Evolutionary conservation across 2,113 vertebrate species (phyloP).

Genomic region (Trematocara stigmaticum): DNA sequence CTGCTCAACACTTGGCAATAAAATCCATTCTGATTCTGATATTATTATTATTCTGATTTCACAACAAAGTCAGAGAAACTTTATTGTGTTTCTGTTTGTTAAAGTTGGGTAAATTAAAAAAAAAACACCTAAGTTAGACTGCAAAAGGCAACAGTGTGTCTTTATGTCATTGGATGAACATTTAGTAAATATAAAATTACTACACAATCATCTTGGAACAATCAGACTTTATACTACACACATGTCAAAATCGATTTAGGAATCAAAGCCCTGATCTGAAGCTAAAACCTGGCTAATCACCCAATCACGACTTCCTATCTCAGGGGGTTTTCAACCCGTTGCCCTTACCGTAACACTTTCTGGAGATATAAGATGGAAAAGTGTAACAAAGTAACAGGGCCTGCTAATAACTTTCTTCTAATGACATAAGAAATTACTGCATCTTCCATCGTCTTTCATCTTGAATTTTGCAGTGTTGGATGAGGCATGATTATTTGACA

Average conservation of each 20-base stretch:
- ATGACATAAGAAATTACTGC: not conserved
- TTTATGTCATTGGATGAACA: not conserved
- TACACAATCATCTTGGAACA: not conserved
- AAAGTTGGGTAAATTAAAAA: not conserved
- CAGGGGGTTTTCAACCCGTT: not conserved
- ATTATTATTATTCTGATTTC: not conserved
- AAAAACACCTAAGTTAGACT: accelerated
- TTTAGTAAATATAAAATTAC: not conserved
- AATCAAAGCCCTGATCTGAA: not conserved
- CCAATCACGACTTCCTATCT: not conserved
- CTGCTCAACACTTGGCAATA: too few species aligned
- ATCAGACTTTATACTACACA: not conserved
- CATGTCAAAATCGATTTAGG: accelerated
- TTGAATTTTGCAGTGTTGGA: not conserved
- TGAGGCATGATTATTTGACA: not conserved
- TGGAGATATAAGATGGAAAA: not conserved
- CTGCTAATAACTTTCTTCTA: not conserved
- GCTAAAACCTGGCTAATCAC: not conserved
- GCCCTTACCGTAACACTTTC: not conserved
- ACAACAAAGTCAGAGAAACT: not conserved
- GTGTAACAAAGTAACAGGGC: not conserved
- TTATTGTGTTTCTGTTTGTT: not conserved
- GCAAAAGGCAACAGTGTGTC: not conserved
- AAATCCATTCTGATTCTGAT: too few species aligned
- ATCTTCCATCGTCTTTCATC: not conserved